phyloP scores from a whole-genome alignment of 1,140 invertebrate genomes.

The Orius insidiosus region DNA sequence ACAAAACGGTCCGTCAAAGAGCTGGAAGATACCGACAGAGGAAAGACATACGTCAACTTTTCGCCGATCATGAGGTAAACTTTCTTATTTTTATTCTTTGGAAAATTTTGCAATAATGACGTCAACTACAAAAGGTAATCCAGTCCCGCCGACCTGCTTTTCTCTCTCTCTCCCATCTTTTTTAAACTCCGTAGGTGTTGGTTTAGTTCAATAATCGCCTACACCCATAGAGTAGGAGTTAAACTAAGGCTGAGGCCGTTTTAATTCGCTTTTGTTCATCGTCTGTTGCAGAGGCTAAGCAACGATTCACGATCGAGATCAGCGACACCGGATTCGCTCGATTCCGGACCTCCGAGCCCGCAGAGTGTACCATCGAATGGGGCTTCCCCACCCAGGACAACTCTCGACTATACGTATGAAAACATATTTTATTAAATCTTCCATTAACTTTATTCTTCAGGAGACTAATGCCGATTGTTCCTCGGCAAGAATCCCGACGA shows the following conservation, averaged over 20 bases:
- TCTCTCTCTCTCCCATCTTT: too few species aligned
- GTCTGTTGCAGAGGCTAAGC: conserved; percentile 24
- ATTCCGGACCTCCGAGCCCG: conserved; percentile 42
- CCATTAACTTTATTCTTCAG: neutral
- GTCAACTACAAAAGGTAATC: too few species aligned
- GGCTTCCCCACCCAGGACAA: neutral
- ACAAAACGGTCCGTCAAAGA: conserved; percentile 53
- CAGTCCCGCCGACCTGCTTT: too few species aligned
- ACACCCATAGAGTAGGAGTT: too few species aligned
- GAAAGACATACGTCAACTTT: conserved; percentile 57
- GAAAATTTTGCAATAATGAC: too few species aligned
- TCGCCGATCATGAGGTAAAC: conserved; percentile 53
- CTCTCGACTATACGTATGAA: conserved; percentile 1
- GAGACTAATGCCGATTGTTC: neutral
- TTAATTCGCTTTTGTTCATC: too few species aligned
- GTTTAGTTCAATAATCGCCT: too few species aligned
- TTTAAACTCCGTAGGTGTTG: too few species aligned
- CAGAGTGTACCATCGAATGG: conserved; percentile 22
- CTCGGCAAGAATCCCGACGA: conserved; percentile 3
- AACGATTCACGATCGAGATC: conserved; percentile 60
- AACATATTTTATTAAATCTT: neutral
- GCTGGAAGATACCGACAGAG: conserved; percentile 40
- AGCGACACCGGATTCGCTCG: conserved; percentile 71
- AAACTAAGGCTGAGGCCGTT: too few species aligned
- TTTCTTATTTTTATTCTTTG: too few species aligned